Conservation (phyloP, 2,888 invertebrate genomes). For the Galerucella pusilla region DNA sequence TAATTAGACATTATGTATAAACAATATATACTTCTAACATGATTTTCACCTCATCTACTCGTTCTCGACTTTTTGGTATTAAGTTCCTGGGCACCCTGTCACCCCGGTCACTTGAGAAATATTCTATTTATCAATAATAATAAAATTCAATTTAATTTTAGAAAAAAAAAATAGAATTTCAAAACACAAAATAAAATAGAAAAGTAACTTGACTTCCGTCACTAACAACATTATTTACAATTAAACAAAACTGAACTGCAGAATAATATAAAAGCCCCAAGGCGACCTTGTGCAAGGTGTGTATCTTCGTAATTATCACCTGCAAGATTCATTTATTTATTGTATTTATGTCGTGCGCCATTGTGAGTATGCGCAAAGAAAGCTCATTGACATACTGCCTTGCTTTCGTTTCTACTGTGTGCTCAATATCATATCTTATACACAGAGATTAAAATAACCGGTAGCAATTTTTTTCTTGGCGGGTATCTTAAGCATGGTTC, state of each 20-base stretch:
- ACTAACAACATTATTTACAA: background rate
- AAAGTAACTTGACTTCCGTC: background rate
- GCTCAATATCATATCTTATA: conserved; percentile 62
- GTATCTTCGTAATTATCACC: conserved; percentile 52
- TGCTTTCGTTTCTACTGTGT: conserved; percentile 67
- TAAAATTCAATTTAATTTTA: too few relatives aligned
- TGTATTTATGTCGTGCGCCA: conserved; percentile 51
- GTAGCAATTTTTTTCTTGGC: conserved; percentile 44
- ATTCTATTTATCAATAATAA: too few relatives aligned
- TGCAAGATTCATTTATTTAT: conserved; percentile 44
- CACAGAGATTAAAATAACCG: conserved; percentile 56
- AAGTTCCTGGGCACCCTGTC: too few relatives aligned
- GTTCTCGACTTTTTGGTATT: too few relatives aligned
- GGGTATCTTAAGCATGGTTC: conserved; percentile 8
- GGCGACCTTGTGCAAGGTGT: conserved; percentile 47
- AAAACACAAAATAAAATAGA: background rate
- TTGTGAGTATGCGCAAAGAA: conserved; percentile 55
- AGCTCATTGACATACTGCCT: conserved; percentile 67
- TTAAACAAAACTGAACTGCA: conserved; percentile 31
- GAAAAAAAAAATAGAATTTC: background rate
- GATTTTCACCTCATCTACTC: too few relatives aligned
- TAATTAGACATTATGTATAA: too few relatives aligned
- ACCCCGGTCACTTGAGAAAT: too few relatives aligned
- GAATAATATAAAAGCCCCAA: conserved; percentile 40
- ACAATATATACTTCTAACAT: too few relatives aligned